Base-by-base conservation (phyloP, 2,113 vertebrate species). In the Scytalopus superciliaris region DNA sequence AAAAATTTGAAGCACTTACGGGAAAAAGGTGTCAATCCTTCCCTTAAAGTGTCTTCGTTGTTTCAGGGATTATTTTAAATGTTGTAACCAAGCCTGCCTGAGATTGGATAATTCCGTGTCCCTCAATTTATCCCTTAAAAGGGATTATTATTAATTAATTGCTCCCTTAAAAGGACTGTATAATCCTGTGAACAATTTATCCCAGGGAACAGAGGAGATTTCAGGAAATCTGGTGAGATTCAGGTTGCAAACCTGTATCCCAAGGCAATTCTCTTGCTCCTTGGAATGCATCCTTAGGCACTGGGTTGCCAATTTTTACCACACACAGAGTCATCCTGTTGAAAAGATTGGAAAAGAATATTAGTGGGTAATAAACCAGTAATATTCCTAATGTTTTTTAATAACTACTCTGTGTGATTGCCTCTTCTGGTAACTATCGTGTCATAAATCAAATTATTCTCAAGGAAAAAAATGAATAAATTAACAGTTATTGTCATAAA, bases 1-100 rank as follows among this genome's bases (percentile, higher is more conserved):
- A 27, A 50, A 72, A 24, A 16, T 84, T 37, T 1, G 4, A 68
- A 75, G 33, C 0, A 1, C 7, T 77, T 44, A 2, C 2, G 14
- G 53, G 30, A 28, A 72, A 81, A 93, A 40, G 14, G 1, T 25
- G 25, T 66, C n/a, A 64, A 19, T 53, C 11, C 33, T 93, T 69
- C 60, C 13, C 31, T 62, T 83, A 21, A 66, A 47, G 14, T 78
- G 28, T 37, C 21, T 59, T 62, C 81, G 37, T 76, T 66, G 12
- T n/a, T 42, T 25, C 78, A 87, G 63, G 24, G 22, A 3, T 85
- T 67, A n/a, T 42, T 91, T 82, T 39, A 33, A 68, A 19, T 52
- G n/a, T 40, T 59, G 17, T 49, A 56, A 37, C n/a, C 25, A 40
- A 87, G 13, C 19, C 44, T 80, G 13, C 6, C 55, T 90, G 72